Conservation (phyloP, 2,113 vertebrate species). For the Hippoglossus stenolepis region DNA sequence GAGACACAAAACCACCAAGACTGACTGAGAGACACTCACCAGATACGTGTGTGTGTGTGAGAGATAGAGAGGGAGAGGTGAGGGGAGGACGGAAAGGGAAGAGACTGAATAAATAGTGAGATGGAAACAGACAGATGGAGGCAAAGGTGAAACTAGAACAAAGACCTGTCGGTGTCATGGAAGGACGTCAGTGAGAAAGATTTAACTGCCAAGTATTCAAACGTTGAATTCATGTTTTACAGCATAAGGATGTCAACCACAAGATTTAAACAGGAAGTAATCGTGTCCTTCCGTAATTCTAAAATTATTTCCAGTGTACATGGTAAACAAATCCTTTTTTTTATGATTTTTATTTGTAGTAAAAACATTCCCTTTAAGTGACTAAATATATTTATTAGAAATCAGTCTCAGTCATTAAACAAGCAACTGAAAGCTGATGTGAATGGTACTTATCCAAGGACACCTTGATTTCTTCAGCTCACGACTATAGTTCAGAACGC, state of each 20-base stretch:
- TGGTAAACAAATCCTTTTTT: too few species aligned
- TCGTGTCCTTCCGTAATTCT: not conserved
- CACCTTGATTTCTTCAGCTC: not conserved
- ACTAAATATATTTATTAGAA: not conserved
- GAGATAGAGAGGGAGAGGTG: not conserved
- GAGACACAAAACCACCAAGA: constrained; percentile 90
- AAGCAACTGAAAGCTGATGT: not conserved
- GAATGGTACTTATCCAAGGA: not conserved
- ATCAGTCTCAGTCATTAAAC: not conserved
- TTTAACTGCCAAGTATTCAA: not conserved
- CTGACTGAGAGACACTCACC: constrained; percentile 80
- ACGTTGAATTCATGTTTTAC: not conserved
- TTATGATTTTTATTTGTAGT: not conserved
- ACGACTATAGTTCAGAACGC: too few species aligned
- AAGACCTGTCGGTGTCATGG: not conserved
- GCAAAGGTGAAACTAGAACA: not conserved
- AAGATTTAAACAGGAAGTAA: constrained; percentile 8
- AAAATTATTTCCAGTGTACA: not conserved
- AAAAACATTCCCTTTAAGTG: not conserved
- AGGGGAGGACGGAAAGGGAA: constrained; percentile 20
- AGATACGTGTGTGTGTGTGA: not conserved
- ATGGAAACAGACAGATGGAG: constrained; percentile 15
- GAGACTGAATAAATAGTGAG: constrained; percentile 36
- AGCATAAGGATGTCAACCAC: not conserved
- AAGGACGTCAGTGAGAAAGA: not conserved